Evolutionary conservation across 2,888 invertebrate genomes (phyloP), one percentile per base, ranked within the genome.

Genomic region (Zonitis immaculata): DNA sequence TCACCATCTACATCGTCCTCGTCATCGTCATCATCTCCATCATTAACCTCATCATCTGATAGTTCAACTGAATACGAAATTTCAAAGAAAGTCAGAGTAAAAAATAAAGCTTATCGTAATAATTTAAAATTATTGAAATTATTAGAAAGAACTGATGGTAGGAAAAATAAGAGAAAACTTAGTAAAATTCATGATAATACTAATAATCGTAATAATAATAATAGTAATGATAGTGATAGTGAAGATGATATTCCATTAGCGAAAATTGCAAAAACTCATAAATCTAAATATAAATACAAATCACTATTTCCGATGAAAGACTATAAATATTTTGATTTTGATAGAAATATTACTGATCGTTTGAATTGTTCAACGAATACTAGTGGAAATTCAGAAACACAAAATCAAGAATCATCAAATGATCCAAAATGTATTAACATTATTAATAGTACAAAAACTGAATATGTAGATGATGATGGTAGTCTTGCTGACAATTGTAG

Each of bases 191-290:
- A 30, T 18, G 30, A 27, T 35, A 18, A 20, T 18, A n/a, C 14
- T 25, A 16, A 26, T 42, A 16, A 42, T 27, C 5, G 4, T 6
- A 42, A 28, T 27, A 42, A 18, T 39, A 39, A 18, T 20, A 35
- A 16, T 18, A 18, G 20, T 14, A 49, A 27, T 25, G 3, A 2
- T 14, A 14, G 56, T 1, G 61, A 61, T 45, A 54, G 55, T n/a
- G 60, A 60, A 14, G 59, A 58, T 26, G 56, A 64, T 35, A 18
- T 60, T n/a, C 64, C 64, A 18, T 35, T 60, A 30, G 52, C 61
- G 2, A 49, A 51, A 26, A 52, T 60, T 7, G 42, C 54, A 9
- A 9, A 9, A 5, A 27, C 25, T 12, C 25, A 18, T 12, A 44
- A 27, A 44, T 14, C 7, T 14, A 44, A 27, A 44, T 12, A 25